Base-by-base conservation (phyloP, 2,797 vertebrate species). In the Lophotriccus pileatus region DNA sequence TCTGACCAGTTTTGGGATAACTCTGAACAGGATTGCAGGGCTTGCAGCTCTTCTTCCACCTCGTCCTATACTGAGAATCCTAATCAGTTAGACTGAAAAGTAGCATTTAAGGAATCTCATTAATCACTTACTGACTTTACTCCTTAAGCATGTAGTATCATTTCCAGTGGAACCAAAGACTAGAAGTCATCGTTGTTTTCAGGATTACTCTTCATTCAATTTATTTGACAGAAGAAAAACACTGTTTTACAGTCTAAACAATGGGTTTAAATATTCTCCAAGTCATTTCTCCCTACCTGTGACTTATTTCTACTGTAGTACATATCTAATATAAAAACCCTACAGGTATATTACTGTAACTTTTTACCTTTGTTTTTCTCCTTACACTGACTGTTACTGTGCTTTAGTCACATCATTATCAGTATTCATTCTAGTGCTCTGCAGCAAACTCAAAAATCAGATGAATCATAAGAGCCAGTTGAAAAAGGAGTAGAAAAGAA, bases 81-180 rank as follows among this genome's bases (percentile, higher is more conserved):
- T 68, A 7, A 62, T 49, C 34, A 77, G 70, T 83, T 69, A 85
- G 75, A 63, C 34, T 74, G 70, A 66, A 86, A 93, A 79, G 46
- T 14, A 84, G 22, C 5, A 2, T 73, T 84, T 95, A 75, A 81
- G 28, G 27, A 90, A 87, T 92, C 76, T 93, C 14, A 67, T 94
- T 96, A 94, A 68, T 92, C 24, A 14, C 78, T 93, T 60, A 94
- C 93, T 92, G 89, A 64, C 59, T 90, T 79, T 69, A 53, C 52
- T 87, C 18, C 73, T 83, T 88, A 93, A 66, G 39, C 44, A 67
- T 43, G 34, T 73, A 84, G 53, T 93, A 69, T 82, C 25, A 78
- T 91, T 96, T 93, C 87, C 84, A 93, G 21, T 68, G 34, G 60
- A 94, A 92, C 25, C 60, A 80, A 94, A 59, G 52, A 49, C 47